Conservation (phyloP, 1,140 invertebrate species). For the Meteorus sp. region DNA sequence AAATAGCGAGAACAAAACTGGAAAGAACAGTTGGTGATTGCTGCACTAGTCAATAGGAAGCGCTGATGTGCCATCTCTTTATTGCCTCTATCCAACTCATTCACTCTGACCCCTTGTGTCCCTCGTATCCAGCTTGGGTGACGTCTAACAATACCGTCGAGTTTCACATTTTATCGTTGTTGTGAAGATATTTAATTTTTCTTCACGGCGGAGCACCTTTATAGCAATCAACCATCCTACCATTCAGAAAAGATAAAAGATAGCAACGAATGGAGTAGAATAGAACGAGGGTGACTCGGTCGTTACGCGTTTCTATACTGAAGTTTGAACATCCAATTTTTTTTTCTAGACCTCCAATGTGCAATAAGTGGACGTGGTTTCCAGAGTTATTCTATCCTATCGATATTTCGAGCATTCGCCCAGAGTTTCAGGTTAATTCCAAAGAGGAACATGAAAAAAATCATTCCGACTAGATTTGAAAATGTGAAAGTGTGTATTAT, state of each 20-base stretch:
- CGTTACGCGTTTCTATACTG: too few relatives aligned
- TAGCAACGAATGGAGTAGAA: too few relatives aligned
- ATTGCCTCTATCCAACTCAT: slow-evolving; percentile 26
- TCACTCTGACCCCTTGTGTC: slow-evolving; percentile 17
- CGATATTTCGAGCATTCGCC: too few relatives aligned
- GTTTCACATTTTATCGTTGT: slow-evolving; percentile 48
- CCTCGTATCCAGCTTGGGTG: slow-evolving; percentile 10
- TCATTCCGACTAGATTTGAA: not conserved
- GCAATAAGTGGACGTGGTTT: too few relatives aligned
- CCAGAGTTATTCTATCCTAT: too few relatives aligned
- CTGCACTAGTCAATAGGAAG: slow-evolving; percentile 28
- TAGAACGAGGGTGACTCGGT: too few relatives aligned
- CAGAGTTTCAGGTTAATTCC: too few relatives aligned
- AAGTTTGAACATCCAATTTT: too few relatives aligned
- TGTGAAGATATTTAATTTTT: slow-evolving; percentile 52
- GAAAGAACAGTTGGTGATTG: slow-evolving; percentile 12
- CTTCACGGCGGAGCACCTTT: slow-evolving; percentile 39
- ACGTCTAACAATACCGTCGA: slow-evolving; percentile 37
- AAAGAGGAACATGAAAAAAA: not conserved
- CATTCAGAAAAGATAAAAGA: too few relatives aligned
- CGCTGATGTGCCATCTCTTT: slow-evolving; percentile 24
- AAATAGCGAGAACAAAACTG: too few relatives aligned
- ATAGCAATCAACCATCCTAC: slow-evolving; percentile 35
- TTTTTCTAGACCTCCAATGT: too few relatives aligned
- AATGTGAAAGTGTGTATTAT: not conserved